Percentiles rank a stretch among this genome's conserved stretches.
These are phyloP conservation scores for Brachionus koreanus DNA, from an alignment of 1,140 invertebrate genomes.

Conservation along the genomic window DNA sequence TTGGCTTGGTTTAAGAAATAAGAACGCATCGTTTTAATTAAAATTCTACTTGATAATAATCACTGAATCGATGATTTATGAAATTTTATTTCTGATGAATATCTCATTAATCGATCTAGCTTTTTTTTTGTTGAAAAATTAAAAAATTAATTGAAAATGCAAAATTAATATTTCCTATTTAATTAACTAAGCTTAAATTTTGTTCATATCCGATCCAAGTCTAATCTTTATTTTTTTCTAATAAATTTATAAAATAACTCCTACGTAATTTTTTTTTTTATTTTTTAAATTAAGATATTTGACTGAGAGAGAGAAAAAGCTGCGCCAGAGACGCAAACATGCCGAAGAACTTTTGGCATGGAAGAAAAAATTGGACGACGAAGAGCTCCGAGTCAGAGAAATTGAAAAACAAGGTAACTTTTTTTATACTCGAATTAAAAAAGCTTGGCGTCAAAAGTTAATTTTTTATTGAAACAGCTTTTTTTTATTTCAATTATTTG, in stretches of 20 bases:
- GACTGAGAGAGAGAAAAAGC: constrained; percentile 53
- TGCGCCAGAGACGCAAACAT: constrained; percentile 53
- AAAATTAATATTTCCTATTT: not conserved
- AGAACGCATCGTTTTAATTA: not conserved
- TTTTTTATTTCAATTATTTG: not conserved
- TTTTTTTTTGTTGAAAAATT: not conserved
- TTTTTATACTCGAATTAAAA: not conserved
- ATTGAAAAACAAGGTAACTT: constrained; percentile 52
- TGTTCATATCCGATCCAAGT: not conserved
- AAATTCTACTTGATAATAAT: not conserved
- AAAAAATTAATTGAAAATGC: not conserved
- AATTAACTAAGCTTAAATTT: not conserved
- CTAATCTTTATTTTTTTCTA: not conserved
- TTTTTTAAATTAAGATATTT: constrained; percentile 51
- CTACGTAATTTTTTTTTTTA: not conserved
- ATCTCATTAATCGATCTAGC: not conserved
- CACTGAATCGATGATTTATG: not conserved
- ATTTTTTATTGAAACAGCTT: too few species aligned
- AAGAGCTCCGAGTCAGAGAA: constrained; percentile 53
- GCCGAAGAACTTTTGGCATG: constrained; percentile 56
- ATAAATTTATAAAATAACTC: not conserved
- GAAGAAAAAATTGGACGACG: constrained; percentile 56
- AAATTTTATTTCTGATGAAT: not conserved
- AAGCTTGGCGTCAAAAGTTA: not conserved
- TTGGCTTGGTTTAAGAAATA: not conserved